Evolutionary conservation across 2,888 invertebrate species (phyloP), one percentile per base, ranked within the genome.

Genomic region (Mantis religiosa): DNA sequence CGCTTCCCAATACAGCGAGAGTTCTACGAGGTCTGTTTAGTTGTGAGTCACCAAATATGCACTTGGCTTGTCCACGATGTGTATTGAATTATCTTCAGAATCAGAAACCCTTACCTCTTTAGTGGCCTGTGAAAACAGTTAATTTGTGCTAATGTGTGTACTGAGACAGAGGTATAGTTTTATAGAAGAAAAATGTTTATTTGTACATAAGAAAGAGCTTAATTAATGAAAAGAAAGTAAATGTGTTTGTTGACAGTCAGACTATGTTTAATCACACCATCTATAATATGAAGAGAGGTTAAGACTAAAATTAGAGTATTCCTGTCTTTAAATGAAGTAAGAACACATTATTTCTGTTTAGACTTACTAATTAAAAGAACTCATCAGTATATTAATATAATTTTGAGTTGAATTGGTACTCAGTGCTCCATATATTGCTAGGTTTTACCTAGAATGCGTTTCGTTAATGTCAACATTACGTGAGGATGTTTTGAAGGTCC

Each of bases 51-150:
- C 90, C 89, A 15, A 89, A 88, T n/a, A 87, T 90, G 28, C 89
- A 90, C 47, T 89, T 90, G 25, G 90, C 90, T 15, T 90, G 90
- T 82, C 90, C 90, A 9, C 85, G 89, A n/a, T 90, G 90, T 82
- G 90, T 90, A 27, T 85, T 90, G 81, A 87, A 88, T 27, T 90
- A 90, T 88, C 87, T 90, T 15, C 90, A 89, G 34, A 87, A 87
- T 81, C 90, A 90, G 82, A 86, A 83, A 20, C 54, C 82, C 20
- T 85, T 82, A 41, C 81, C 88, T 71, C 3, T 71, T 25, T 71
- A 71, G 54, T 71, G 54, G 4, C 54, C 54, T 71, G 15, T 71
- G 41, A 6, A 71, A 71, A 71, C 54, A 71, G 20, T 15, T 54
- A 54, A 15, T 71, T 20, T 71, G 54, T 71, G 54, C 54, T 71